Conservation (phyloP, 2,888 invertebrate species). For the Oegoconia quadripuncta region DNA sequence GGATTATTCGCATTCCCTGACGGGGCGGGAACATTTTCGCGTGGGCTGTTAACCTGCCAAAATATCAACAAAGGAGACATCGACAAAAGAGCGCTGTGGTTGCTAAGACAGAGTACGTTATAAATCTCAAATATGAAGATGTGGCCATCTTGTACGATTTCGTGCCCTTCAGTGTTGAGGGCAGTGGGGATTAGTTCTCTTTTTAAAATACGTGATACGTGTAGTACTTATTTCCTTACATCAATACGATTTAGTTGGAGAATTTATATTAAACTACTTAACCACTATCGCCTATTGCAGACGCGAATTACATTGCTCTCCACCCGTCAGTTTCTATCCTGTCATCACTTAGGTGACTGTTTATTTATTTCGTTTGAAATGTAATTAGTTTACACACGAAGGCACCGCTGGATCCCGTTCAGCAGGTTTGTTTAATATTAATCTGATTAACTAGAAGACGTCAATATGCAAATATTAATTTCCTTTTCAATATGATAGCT, state of each 20-base stretch:
- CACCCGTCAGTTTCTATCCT: constrained; percentile 36
- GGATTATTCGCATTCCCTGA: too few relatives aligned
- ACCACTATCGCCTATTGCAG: constrained; percentile 12
- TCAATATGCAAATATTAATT: constrained; percentile 31
- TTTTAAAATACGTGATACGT: too few relatives aligned
- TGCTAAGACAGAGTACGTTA: too few relatives aligned
- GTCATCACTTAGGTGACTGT: constrained; percentile 50
- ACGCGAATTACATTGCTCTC: constrained; percentile 28
- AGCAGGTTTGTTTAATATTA: constrained; percentile 57
- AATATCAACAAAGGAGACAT: too few relatives aligned
- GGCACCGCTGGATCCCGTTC: constrained; percentile 45
- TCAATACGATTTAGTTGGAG: not conserved
- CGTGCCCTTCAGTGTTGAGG: too few relatives aligned
- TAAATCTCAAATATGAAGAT: too few relatives aligned
- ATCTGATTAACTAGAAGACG: constrained; percentile 61
- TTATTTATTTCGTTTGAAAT: constrained; percentile 67
- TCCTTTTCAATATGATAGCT: not conserved
- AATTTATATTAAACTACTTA: not conserved
- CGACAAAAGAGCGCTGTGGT: too few relatives aligned
- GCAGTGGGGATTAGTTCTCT: too few relatives aligned
- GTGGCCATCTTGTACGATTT: too few relatives aligned
- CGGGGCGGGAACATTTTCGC: too few relatives aligned
- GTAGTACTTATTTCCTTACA: too few relatives aligned
- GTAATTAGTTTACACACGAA: constrained; percentile 64
- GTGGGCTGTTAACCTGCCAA: too few relatives aligned